These are phyloP conservation scores for Myopa testacea DNA, from an alignment of 2,888 invertebrate species.

Conservation along the genomic window DNA sequence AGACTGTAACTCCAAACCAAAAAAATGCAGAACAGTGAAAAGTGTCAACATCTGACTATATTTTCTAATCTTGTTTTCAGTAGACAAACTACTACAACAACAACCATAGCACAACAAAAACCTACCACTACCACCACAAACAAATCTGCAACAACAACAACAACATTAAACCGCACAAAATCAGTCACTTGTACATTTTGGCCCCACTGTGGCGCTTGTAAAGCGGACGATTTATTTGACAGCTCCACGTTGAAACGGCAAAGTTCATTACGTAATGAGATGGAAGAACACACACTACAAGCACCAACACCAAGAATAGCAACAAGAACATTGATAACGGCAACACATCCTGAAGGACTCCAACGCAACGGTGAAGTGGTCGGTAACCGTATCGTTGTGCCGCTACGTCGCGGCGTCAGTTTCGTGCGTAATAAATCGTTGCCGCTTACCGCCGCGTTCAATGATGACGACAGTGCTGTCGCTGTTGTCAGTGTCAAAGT, in stretches of 20 bases:
- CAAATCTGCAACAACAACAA: constrained; percentile 11
- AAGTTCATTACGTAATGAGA: constrained; percentile 24
- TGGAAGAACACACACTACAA: constrained; percentile 38
- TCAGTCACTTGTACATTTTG: constrained; percentile 72
- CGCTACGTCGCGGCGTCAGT: constrained; percentile 19
- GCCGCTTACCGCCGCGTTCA: constrained; percentile 1
- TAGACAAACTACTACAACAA: constrained; percentile 38
- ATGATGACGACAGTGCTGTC: constrained; percentile 18
- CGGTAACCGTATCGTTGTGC: constrained; percentile 41
- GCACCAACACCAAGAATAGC: constrained; percentile 32
- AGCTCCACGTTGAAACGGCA: constrained; percentile 32
- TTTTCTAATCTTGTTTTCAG: constrained; percentile 39
- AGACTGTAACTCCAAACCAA: not conserved
- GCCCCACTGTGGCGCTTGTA: constrained; percentile 69
- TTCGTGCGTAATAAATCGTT: constrained; percentile 7
- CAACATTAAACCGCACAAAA: constrained; percentile 25
- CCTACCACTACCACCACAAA: not conserved
- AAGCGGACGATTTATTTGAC: constrained; percentile 19
- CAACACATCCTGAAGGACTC: constrained; percentile 3
- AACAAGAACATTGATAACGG: constrained; percentile 37
- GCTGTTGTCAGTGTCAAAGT: constrained; percentile 56
- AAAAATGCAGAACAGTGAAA: not conserved
- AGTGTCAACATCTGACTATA: not conserved
- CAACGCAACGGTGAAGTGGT: not conserved
- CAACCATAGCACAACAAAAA: constrained; percentile 15